A percentile compares a stretch with the other conserved stretches of the same genome.
Conservation (phyloP, 1,140 invertebrate genomes). For the Drosophila lacteicornis region DNA sequence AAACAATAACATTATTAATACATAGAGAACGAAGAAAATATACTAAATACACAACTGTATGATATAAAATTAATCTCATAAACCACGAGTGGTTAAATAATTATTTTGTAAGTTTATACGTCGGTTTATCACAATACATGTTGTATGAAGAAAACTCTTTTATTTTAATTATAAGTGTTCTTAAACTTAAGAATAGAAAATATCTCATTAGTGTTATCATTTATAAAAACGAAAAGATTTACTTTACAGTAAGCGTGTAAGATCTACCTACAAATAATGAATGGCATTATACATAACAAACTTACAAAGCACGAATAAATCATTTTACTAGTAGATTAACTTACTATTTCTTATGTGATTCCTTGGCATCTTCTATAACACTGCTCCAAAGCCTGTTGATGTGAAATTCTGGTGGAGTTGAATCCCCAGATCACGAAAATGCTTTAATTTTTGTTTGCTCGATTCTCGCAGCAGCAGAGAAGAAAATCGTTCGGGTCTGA, state of each 20-base stretch:
- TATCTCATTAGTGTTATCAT: slow-evolving; percentile 53
- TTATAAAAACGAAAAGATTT: slow-evolving; percentile 43
- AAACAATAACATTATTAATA: slow-evolving; percentile 34
- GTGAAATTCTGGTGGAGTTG: no score
- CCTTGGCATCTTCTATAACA: not conserved
- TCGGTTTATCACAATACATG: slow-evolving; percentile 16
- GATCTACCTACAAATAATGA: slow-evolving; percentile 58
- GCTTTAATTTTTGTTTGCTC: no score
- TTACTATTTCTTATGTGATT: slow-evolving; percentile 4
- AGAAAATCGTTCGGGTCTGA: no score
- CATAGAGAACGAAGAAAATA: slow-evolving; percentile 17
- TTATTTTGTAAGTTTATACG: slow-evolving; percentile 34
- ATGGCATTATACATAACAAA: slow-evolving; percentile 57
- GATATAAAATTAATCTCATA: slow-evolving; percentile 36
- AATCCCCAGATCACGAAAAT: no score
- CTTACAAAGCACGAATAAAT: slow-evolving; percentile 61
- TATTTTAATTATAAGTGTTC: slow-evolving; percentile 58
- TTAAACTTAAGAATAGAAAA: slow-evolving; percentile 49
- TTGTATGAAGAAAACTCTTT: slow-evolving; percentile 33
- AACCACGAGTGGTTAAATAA: slow-evolving; percentile 18
- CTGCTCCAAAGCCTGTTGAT: no score
- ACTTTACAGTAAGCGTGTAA: slow-evolving; percentile 46
- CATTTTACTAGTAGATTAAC: slow-evolving; percentile 61
- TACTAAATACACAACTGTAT: slow-evolving; percentile 31
- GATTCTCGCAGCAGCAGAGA: no score